Evolutionary conservation across 2,113 vertebrate species (phyloP).

Genomic region (Hyla sarda): DNA sequence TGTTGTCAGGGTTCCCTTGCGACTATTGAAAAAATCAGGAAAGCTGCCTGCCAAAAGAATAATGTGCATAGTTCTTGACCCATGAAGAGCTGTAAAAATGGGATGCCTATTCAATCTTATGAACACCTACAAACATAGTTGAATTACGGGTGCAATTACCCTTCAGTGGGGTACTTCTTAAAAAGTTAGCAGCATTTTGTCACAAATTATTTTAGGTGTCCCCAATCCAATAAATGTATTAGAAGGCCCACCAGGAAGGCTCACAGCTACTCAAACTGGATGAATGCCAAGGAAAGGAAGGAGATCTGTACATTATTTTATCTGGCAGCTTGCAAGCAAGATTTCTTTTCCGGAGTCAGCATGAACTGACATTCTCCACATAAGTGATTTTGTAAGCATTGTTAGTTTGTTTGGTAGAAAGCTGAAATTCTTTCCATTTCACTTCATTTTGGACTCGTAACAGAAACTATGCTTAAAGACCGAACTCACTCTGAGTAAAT

Average conservation of each 20-base stretch:
- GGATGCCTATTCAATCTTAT: not conserved
- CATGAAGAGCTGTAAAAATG: not conserved
- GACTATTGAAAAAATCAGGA: not conserved
- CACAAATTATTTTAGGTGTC: conserved; percentile 7
- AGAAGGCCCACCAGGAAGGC: conserved; percentile 41
- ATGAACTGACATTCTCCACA: conserved; percentile 43
- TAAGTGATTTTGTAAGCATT: conserved; percentile 26
- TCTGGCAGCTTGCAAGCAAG: conserved; percentile 29
- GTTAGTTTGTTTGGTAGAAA: conserved; percentile 36
- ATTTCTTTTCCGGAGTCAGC: conserved; percentile 33
- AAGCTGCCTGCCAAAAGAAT: not conserved
- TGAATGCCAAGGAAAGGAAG: not conserved
- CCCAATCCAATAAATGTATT: not conserved
- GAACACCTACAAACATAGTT: not conserved
- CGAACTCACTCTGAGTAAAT: not conserved
- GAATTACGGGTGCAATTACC: not conserved
- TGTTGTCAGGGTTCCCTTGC: not conserved
- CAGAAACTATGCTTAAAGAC: not conserved
- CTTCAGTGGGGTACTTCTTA: not conserved
- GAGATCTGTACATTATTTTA: conserved; percentile 41
- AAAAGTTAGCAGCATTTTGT: not conserved
- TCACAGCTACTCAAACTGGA: conserved; percentile 19
- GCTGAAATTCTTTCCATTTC: conserved; percentile 45
- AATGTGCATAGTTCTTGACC: not conserved
- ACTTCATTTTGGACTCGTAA: conserved; percentile 5